Base-by-base conservation (phyloP, 2,888 invertebrate species). In the Dynastes grantii region DNA sequence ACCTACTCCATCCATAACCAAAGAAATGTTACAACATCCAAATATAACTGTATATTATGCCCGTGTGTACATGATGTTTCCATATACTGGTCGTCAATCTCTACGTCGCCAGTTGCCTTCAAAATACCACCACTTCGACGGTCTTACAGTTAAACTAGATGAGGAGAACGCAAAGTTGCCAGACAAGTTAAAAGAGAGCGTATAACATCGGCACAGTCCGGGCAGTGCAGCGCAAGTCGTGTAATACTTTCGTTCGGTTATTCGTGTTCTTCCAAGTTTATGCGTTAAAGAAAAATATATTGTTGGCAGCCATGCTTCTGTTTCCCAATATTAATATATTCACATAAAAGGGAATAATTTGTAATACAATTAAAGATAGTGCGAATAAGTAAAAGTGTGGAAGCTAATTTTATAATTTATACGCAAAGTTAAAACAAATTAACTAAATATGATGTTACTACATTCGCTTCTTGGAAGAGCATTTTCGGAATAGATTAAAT, bases 81-180 rank as follows among this genome's bases (percentile, higher is more conserved):
- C 68, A 68, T 68, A 49, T 68, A 67, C 22, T 67, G 40, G 40
- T 45, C 65, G 65, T 45, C 65, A 45, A 67, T 67, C 65, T 67
- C 29, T 68, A 51, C 51, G 29, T 68, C 65, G 65, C 29, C 63
- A 22, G 29, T 65, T 40, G 68, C 68, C 68, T 68, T 68, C 68
- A 51, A 68, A 68, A 51, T 68, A 68, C 68, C 68, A 68, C 68
- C 80, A 81, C 79, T 79, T 78, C 82, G 81, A 78, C 81, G 81
- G 75, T 83, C 51, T 51, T 68, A 82, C 84, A 83, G 84, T 83
- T 84, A 83, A 82, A 80, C 83, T 76, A 79, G 82, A 81, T 81
- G 83, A 83, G 63, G 83, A 83, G 82, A 81, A 78, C 81, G 81
- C 80, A 80, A 82, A 84, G 82, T 84, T 82, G 85, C 83, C 84